Evolutionary conservation across 2,113 vertebrate species (phyloP).

Genomic region (Malurus alboscapulatus): DNA sequence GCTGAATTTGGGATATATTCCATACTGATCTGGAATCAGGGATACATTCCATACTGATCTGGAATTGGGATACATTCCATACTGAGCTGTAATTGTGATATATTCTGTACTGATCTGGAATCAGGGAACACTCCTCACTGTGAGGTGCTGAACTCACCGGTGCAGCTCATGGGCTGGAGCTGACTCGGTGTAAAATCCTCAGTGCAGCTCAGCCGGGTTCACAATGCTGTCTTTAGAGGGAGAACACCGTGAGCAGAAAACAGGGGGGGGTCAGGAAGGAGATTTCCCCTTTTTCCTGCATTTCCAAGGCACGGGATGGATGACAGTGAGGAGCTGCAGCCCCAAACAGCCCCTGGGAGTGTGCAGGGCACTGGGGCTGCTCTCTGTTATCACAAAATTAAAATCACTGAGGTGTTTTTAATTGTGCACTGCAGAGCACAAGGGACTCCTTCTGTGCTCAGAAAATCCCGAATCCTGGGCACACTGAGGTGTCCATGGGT

Average conservation of each 20-base stretch:
- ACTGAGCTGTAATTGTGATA: too few species aligned
- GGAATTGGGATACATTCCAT: too few species aligned
- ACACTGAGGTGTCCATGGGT: not conserved
- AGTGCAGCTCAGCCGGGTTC: accelerated
- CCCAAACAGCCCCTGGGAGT: not conserved
- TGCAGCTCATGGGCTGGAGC: not conserved
- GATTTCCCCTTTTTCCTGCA: not conserved
- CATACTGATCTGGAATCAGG: not conserved
- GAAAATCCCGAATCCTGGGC: not conserved
- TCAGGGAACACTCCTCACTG: not conserved
- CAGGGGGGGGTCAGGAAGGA: not conserved
- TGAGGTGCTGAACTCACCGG: accelerated
- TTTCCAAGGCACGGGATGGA: not conserved
- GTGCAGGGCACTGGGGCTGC: not conserved
- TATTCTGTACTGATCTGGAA: accelerated
- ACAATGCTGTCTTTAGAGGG: not conserved
- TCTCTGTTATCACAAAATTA: not conserved
- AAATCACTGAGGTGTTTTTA: not conserved
- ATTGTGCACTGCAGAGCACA: not conserved
- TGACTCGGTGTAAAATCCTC: accelerated
- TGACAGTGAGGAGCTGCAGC: not conserved
- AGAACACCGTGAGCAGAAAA: not conserved
- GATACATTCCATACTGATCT: accelerated
- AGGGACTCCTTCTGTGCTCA: not conserved
- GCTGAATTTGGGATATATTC: not conserved